These are phyloP conservation scores for Pollicipes pollicipes DNA, from an alignment of 1,140 invertebrate species.

Conservation along the genomic window DNA sequence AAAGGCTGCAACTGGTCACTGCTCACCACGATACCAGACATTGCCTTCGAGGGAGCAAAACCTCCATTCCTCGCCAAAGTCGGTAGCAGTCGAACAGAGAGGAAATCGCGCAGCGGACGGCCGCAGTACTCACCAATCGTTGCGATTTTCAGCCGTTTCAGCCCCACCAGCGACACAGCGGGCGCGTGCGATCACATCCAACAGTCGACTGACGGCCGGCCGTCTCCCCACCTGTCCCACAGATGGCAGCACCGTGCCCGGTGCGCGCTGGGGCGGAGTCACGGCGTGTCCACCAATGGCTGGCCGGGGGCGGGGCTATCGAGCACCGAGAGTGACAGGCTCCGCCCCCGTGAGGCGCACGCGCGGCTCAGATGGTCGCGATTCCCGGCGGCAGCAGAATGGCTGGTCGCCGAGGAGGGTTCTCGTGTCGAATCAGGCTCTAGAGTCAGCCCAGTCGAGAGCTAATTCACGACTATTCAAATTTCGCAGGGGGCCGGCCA, in stretches of 20 bases:
- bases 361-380: neutral
- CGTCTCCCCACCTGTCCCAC: neutral
- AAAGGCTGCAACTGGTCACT: too few species aligned
- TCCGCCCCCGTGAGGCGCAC: neutral
- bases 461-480: neutral
- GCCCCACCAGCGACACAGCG: neutral
- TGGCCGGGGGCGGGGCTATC: too few species aligned
- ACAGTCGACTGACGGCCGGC: neutral
- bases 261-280: neutral
- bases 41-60: too few species aligned
- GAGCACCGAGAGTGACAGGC: neutral
- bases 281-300: neutral
- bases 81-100: too few species aligned
- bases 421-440: neutral
- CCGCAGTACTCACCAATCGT: neutral
- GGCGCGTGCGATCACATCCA: neutral
- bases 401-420: neutral
- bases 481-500: too few species aligned
- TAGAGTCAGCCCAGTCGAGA: neutral
- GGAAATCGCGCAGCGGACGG: too few species aligned
- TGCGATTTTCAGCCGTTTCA: neutral
- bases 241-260: neutral
- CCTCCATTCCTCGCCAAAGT: too few species aligned
- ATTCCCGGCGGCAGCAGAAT: neutral
- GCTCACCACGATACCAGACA: too few species aligned